phyloP scores from a whole-genome alignment of 1,140 invertebrate genomes.

The Drosophila lini region DNA sequence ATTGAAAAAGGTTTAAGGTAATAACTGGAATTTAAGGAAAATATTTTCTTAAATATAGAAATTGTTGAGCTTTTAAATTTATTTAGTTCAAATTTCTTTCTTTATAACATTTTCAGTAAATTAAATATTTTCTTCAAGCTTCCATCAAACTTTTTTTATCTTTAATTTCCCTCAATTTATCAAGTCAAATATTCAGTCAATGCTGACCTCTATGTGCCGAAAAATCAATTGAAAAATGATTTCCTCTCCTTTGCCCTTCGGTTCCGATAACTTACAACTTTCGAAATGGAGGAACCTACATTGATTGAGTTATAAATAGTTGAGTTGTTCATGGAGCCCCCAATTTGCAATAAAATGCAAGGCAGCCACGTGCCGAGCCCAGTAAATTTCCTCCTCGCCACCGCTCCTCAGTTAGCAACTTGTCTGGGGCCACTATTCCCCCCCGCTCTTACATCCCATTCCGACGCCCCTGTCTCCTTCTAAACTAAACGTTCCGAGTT shows the following conservation, averaged over 20 bases:
- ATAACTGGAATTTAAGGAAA: not conserved
- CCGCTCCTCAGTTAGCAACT: conserved; percentile 22
- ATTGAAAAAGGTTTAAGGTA: conserved; percentile 14
- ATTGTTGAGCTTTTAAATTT: too few species aligned
- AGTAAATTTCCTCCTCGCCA: not conserved
- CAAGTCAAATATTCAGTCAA: not conserved
- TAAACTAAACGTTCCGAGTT: conserved; percentile 39
- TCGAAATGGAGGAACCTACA: conserved; percentile 8
- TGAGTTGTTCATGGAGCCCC: conserved; percentile 11
- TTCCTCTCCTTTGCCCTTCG: not conserved
- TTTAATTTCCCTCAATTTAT: conserved; percentile 1
- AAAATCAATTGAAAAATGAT: conserved; percentile 27
- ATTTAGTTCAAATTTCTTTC: not conserved
- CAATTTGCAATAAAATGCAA: conserved; percentile 45
- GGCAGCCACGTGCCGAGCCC: conserved; percentile 42
- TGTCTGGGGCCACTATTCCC: conserved; percentile 8
- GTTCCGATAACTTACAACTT: conserved; percentile 3
- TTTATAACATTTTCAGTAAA: not conserved
- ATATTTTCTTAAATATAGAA: not conserved
- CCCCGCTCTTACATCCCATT: not conserved
- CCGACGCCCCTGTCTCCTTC: conserved; percentile 11
- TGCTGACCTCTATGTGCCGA: conserved; percentile 12
- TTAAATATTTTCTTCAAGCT: not conserved
- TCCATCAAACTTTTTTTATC: not conserved
- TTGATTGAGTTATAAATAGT: conserved; percentile 55